Percentiles rank a stretch among this genome's conserved stretches.
These are phyloP conservation scores for Zeuzera pyrina DNA, from an alignment of 2,888 invertebrate genomes.

Conservation along the genomic window DNA sequence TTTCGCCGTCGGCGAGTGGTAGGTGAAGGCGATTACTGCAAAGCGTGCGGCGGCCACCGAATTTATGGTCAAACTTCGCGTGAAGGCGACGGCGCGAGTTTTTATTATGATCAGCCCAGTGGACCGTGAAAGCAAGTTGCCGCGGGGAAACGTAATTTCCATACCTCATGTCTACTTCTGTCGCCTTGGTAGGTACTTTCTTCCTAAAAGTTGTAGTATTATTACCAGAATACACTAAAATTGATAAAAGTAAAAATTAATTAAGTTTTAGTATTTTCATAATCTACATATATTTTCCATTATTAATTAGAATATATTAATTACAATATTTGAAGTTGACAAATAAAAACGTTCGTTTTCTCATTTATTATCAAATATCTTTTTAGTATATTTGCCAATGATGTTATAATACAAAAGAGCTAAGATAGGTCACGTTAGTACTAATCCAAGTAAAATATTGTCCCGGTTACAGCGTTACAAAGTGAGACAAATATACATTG, in stretches of 20 bases:
- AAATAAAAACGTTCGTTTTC: background rate
- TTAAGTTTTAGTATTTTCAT: too few species aligned
- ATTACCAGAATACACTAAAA: too few species aligned
- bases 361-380: background rate
- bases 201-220: conserved; percentile 54
- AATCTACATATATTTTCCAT: too few species aligned
- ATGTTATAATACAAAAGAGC: too few species aligned
- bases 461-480: too few species aligned
- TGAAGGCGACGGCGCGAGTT: conserved; percentile 70
- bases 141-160: conserved; percentile 65
- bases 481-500: too few species aligned
- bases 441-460: too few species aligned
- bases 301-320: too few species aligned
- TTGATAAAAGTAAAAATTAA: too few species aligned
- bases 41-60: conserved; percentile 58
- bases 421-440: too few species aligned
- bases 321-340: background rate
- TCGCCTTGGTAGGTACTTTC: conserved; percentile 52
- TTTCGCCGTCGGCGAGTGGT: conserved; percentile 50
- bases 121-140: conserved; percentile 73
- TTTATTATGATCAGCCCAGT: conserved; percentile 74
- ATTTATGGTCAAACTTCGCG: conserved; percentile 74
- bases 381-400: background rate
- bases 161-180: conserved; percentile 66
- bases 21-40: conserved; percentile 53